Conservation (phyloP, 2,113 vertebrate genomes). For the Pica pica region DNA sequence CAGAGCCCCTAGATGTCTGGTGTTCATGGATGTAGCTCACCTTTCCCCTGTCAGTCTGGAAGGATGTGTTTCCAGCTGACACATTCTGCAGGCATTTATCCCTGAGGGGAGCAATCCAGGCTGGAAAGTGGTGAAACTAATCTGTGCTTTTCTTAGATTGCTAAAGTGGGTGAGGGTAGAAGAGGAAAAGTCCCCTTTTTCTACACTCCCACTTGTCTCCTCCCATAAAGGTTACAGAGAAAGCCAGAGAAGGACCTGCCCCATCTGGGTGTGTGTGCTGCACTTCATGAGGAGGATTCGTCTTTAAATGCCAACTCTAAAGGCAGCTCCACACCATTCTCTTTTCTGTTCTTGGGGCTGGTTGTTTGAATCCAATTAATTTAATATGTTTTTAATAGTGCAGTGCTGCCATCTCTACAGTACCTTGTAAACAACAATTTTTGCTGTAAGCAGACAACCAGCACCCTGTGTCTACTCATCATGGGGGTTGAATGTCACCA, state of each 20-base stretch:
- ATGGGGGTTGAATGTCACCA: neutral
- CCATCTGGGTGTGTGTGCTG: neutral
- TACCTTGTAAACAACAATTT: neutral
- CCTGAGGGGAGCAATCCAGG: neutral
- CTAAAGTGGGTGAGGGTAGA: fast-evolving
- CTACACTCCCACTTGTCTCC: neutral
- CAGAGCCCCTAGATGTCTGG: neutral
- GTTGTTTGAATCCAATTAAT: neutral
- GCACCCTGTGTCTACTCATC: neutral
- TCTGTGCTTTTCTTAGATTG: neutral
- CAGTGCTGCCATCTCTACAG: neutral
- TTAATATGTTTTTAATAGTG: neutral
- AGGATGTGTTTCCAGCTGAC: neutral
- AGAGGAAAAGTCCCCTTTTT: neutral
- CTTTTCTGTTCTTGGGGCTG: neutral
- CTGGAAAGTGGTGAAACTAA: neutral
- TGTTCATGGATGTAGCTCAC: neutral
- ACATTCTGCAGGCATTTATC: neutral
- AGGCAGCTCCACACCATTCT: neutral
- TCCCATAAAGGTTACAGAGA: neutral
- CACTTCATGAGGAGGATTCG: neutral
- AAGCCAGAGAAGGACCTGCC: neutral
- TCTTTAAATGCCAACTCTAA: neutral
- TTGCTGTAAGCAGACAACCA: neutral
- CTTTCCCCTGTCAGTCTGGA: neutral